Base-by-base conservation (phyloP, 64 coral and sea anemone species). In the Porites lutea region DNA sequence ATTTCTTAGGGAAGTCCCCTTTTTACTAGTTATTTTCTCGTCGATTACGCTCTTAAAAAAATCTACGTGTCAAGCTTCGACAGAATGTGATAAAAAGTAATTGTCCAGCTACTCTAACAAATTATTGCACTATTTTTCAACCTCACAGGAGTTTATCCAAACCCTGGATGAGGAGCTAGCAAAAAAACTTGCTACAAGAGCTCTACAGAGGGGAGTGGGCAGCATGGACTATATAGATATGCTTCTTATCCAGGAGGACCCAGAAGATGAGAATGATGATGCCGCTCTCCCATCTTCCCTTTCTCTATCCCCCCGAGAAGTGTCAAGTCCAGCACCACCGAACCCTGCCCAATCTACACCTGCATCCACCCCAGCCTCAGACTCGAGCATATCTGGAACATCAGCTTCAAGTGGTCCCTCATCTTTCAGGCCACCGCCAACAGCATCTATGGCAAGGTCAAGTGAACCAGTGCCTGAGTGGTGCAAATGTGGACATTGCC, bases 181-280 rank as follows among this genome's bases (percentile, higher is more conserved):
- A 66, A 62, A 68, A n/a, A 79, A 79, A 63, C 46, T 90, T 49
- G 88, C 71, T 59, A 58, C 80, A 10, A 63, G 88, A 20, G 27
- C 71, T 51, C 88, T 90, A 48, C 59, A 75, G 47, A 13, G 75
- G 19, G 88, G 76, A 16, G 74, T 88, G 15, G 86, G 86, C 52
- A 74, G 68, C 47, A 88, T 88, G 86, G 86, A 88, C 13, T 88
- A 80, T 65, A 90, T 81, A 16, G 44, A 90, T 52, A 79, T 47
- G 12, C 53, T 79, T 8, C 57, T 51, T 79, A 77, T 79, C 52
- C 18, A 67, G 37, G 60, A 70, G 59, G 88, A 90, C 53, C 47
- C 74, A 21, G 88, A 66, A 44, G 88, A 68, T 90, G 75, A 77
- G 16, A 54, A 37, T 47, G 54, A 60, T 18, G 58, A 13, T 6